phyloP scores from a whole-genome alignment of 2,797 vertebrate genomes.

The Linurgus olivaceus region DNA sequence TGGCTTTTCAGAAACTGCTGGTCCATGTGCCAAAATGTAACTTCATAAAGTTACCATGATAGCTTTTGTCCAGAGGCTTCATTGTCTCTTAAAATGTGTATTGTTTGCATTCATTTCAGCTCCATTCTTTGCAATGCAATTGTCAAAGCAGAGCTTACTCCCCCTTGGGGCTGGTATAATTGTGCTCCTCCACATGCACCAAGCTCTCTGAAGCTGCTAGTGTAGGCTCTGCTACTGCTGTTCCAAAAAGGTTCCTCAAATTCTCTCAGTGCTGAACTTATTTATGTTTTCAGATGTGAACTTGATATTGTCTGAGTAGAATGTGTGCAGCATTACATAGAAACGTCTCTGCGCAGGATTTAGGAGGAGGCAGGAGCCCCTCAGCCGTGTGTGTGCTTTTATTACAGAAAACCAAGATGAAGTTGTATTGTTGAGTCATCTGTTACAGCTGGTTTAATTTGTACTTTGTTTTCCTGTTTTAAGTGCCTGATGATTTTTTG shows the following conservation, averaged over 20 bases:
- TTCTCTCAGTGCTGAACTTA: not conserved
- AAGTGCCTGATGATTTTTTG: conserved; percentile 66
- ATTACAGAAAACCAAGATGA: conserved; percentile 23
- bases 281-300: conserved; percentile 30
- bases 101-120: not conserved
- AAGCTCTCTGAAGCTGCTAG: conserved; percentile 25
- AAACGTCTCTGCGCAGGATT: conserved; percentile 11
- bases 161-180: not conserved
- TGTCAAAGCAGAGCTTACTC: conserved; percentile 14
- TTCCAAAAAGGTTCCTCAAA: not conserved
- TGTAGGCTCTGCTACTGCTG: conserved; percentile 20
- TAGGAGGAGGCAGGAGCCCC: conserved; percentile 46
- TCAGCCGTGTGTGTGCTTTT: not conserved
- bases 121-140: not conserved
- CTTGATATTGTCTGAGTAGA: conserved; percentile 36
- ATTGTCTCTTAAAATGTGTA: not conserved
- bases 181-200: not conserved
- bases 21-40: not conserved
- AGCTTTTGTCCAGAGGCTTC: not conserved
- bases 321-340: not conserved
- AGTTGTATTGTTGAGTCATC: conserved; percentile 15
- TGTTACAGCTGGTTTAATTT: conserved; percentile 11
- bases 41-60: not conserved
- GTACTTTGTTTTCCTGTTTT: conserved; percentile 51
- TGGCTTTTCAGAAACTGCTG: not conserved